phyloP scores from a whole-genome alignment of 2,888 invertebrate species.

The Watsonalla binaria region DNA sequence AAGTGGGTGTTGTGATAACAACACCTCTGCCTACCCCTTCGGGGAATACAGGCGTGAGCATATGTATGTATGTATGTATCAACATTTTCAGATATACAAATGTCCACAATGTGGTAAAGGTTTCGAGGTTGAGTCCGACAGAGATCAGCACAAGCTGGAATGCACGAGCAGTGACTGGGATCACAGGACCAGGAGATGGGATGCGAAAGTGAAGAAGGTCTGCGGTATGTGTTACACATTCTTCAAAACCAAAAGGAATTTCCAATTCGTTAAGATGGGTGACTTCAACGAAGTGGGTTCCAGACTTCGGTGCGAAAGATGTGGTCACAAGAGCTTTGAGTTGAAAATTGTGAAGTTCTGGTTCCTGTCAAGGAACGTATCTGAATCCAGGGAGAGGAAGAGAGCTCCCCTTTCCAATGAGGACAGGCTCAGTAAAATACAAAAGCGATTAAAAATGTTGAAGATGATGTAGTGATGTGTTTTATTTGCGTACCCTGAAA shows the following conservation, averaged over 20 bases:
- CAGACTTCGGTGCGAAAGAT: conserved; percentile 24
- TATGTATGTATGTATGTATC: no score
- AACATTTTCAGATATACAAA: neutral
- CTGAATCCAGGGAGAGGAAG: neutral
- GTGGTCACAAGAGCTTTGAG: conserved; percentile 27
- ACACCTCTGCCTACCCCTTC: no score
- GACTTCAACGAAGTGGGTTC: conserved; percentile 17
- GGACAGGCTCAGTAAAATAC: conserved; percentile 34
- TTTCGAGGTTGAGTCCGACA: conserved; percentile 4
- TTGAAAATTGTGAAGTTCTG: conserved; percentile 24
- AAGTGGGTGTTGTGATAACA: no score
- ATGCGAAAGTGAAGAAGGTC: conserved; percentile 11
- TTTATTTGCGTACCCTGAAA: neutral
- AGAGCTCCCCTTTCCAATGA: conserved; percentile 21
- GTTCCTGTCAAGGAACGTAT: neutral
- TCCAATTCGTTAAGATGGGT: conserved; percentile 20
- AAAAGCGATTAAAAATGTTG: conserved; percentile 35
- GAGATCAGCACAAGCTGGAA: neutral
- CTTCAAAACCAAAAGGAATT: conserved; percentile 16
- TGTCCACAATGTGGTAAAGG: conserved; percentile 7
- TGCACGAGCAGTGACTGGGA: neutral
- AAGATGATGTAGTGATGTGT: conserved; percentile 16
- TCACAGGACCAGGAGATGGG: neutral
- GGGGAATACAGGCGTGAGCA: no score
- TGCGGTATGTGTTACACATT: conserved; percentile 38